These are phyloP conservation scores for Anoplolepis gracilipes DNA, from an alignment of 1,140 invertebrate genomes.

Conservation along the genomic window DNA sequence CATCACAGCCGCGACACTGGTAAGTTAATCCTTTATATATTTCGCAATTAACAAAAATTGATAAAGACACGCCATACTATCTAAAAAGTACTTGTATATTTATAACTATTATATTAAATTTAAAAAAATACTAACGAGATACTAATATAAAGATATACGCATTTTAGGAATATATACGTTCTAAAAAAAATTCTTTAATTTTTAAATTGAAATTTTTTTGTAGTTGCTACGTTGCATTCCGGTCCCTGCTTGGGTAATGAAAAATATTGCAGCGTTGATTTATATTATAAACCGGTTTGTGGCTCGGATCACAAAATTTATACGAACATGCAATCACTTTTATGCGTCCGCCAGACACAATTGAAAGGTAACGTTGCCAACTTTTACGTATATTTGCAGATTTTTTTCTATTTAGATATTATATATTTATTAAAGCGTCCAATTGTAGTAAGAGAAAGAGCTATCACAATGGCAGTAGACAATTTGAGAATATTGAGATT, in stretches of 20 bases:
- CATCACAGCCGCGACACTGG: constrained; percentile 36
- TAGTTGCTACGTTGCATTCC: constrained; percentile 58
- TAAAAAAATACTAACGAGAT: neutral
- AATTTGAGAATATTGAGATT: neutral
- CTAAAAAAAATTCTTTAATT: neutral
- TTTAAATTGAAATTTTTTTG: constrained; percentile 10
- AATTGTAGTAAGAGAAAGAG: neutral
- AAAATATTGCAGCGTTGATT: constrained; percentile 67
- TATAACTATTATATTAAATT: neutral
- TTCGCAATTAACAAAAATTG: neutral
- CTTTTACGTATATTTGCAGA: neutral
- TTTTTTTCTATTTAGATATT: neutral
- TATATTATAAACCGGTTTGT: constrained; percentile 78
- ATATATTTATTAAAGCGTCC: neutral
- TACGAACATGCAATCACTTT: constrained; percentile 75
- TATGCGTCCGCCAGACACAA: constrained; percentile 70
- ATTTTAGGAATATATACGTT: neutral
- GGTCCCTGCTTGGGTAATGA: constrained; percentile 64
- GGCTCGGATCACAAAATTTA: constrained; percentile 78
- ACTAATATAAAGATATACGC: neutral
- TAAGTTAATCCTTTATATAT: constrained; percentile 25
- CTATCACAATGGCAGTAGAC: neutral
- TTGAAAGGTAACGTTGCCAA: neutral
- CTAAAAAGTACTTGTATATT: too few relatives aligned
- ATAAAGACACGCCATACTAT: neutral